Evolutionary conservation across 2,888 invertebrate species (phyloP).

Genomic region (Koerneria pararmatus): DNA sequence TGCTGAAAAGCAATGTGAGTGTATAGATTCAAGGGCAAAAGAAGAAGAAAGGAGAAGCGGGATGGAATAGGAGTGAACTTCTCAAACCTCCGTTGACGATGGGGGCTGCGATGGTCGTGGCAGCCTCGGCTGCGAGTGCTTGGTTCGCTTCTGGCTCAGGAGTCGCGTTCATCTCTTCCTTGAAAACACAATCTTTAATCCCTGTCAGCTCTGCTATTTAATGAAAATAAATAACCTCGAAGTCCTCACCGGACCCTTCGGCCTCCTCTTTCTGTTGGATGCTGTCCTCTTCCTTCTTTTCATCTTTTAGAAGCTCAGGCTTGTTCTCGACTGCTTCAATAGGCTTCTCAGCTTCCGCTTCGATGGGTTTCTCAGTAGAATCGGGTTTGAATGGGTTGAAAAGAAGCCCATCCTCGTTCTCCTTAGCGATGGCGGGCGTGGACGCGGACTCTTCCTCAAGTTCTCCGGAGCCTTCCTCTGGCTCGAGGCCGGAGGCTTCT

Average conservation of each 20-base stretch:
- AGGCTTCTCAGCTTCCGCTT: constrained; percentile 3
- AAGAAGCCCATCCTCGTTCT: constrained; percentile 10
- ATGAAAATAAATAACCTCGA: not conserved
- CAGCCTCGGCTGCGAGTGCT: constrained; percentile 1
- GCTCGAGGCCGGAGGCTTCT: constrained; percentile 20
- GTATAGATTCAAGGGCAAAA: not conserved
- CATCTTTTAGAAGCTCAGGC: not conserved
- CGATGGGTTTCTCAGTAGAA: constrained; percentile 12
- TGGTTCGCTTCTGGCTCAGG: not conserved
- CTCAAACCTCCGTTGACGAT: constrained; percentile 18
- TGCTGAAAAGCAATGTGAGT: constrained; percentile 15
- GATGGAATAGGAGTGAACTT: not conserved
- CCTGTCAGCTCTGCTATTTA: not conserved
- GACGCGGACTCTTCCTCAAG: not conserved
- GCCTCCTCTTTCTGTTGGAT: not conserved
- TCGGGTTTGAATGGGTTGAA: constrained; percentile 12
- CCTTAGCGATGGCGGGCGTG: constrained; percentile 11
- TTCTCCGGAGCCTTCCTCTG: not conserved
- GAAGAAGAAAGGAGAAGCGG: not conserved
- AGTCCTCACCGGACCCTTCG: not conserved
- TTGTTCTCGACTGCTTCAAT: constrained; percentile 6
- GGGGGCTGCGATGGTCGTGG: constrained; percentile 15
- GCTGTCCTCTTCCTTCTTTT: constrained; percentile 6
- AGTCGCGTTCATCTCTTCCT: not conserved
- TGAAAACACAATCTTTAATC: constrained; percentile 1